Conservation (phyloP, 1,140 invertebrate genomes). For the Pseudomyrmex gracilis region DNA sequence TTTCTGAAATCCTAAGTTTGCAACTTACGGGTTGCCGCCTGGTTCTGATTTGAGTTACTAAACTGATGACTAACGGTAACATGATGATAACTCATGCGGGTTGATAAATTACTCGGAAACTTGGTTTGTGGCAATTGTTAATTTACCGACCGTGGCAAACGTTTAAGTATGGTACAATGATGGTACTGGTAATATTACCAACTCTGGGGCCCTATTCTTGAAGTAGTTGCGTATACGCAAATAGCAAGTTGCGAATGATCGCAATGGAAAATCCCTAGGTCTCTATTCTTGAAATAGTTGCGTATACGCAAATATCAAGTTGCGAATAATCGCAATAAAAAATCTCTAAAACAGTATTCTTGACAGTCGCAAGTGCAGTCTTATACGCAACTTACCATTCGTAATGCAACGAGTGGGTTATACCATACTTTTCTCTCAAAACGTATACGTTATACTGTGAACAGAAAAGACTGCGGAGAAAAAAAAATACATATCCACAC, state of each 20-base stretch:
- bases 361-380: constrained; percentile 6
- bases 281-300: neutral
- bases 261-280: constrained; percentile 9
- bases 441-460: neutral
- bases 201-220: neutral
- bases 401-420: constrained; percentile 3
- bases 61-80: too few species aligned
- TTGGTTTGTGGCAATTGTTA: too few species aligned
- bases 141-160: too few species aligned
- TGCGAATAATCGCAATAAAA: constrained; percentile 1
- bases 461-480: neutral
- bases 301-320: neutral
- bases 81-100: too few species aligned
- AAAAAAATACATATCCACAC: neutral
- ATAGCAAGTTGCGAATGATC: neutral
- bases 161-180: too few species aligned
- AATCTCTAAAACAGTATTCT: constrained; percentile 11
- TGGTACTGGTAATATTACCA: too few species aligned
- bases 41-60: too few species aligned
- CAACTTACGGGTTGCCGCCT: too few species aligned
- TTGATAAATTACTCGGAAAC: too few species aligned
- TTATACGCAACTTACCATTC: constrained; percentile 1
- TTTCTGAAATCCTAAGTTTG: too few species aligned
- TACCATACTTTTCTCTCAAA: neutral
- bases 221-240: neutral